Conservation (phyloP, 2,797 vertebrate species). For the Bryconaethiops microstoma region DNA sequence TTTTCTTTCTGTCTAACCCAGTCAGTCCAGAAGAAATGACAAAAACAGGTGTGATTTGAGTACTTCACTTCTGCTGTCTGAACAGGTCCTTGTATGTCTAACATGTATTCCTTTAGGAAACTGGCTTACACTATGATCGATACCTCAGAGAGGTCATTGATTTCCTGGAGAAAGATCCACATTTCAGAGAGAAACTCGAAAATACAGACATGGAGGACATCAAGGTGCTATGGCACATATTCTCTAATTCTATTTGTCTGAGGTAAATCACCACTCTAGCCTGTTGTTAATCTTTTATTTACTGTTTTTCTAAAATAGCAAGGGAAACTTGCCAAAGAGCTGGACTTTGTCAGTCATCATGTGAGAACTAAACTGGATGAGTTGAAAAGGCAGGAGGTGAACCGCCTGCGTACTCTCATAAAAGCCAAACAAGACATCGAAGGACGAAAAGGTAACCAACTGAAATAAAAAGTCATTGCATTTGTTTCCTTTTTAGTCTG, state of each 20-base stretch:
- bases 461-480: background rate
- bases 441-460: constrained; percentile 73
- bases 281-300: constrained; percentile 14
- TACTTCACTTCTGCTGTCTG: background rate
- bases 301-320: constrained; percentile 72
- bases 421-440: constrained; percentile 88
- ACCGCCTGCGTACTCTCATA: constrained; percentile 88
- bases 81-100: background rate
- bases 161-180: constrained; percentile 90
- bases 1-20: no score
- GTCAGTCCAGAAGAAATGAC: no score
- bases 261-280: background rate
- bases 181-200: constrained; percentile 92
- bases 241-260: constrained; percentile 19
- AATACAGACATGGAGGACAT: constrained; percentile 92
- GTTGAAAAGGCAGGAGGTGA: constrained; percentile 92
- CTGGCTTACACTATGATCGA: constrained; percentile 92
- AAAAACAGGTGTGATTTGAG: background rate
- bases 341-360: constrained; percentile 92
- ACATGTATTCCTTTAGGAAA: constrained; percentile 76
- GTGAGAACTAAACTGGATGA: constrained; percentile 91
- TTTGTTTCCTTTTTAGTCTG: background rate
- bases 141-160: constrained; percentile 95
- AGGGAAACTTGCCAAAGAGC: constrained; percentile 90
- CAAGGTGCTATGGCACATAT: constrained; percentile 76